A percentile compares a stretch with the other conserved stretches of the same genome.
phyloP scores from a whole-genome alignment of 1,140 invertebrate species.

The Triops cancriformis region DNA sequence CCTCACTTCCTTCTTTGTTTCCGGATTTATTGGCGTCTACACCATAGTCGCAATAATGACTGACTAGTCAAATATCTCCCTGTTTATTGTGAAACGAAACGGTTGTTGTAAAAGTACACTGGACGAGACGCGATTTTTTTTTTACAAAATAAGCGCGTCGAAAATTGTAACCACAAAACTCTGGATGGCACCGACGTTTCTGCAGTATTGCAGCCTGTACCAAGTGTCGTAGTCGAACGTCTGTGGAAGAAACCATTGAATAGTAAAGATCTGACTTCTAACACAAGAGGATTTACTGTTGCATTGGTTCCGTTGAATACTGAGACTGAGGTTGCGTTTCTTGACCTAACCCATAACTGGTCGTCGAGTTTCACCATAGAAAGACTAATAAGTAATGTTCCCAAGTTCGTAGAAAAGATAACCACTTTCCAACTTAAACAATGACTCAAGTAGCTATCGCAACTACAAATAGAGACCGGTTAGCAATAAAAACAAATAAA shows the following conservation, averaged over 20 bases:
- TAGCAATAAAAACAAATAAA: background rate
- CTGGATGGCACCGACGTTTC: background rate
- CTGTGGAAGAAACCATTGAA: background rate
- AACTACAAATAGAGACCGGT: background rate
- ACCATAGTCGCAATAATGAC: background rate
- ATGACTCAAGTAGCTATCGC: background rate
- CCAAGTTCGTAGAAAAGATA: background rate
- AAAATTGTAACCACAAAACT: background rate
- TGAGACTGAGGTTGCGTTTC: background rate
- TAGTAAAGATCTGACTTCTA: background rate
- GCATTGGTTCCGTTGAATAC: background rate
- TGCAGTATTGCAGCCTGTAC: background rate
- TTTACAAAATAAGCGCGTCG: background rate
- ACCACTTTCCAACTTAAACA: background rate
- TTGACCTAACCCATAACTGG: background rate
- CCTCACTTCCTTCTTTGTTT: background rate
- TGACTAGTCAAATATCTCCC: background rate
- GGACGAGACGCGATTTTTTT: background rate
- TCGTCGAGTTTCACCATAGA: background rate
- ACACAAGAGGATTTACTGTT: background rate
- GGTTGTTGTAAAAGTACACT: too few relatives aligned
- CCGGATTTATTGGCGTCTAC: background rate
- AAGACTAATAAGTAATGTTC: background rate
- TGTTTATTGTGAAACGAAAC: background rate
- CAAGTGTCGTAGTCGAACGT: background rate